Evolutionary conservation across 2,113 vertebrate species (phyloP).

Genomic region (Pygoscelis antarcticus): DNA sequence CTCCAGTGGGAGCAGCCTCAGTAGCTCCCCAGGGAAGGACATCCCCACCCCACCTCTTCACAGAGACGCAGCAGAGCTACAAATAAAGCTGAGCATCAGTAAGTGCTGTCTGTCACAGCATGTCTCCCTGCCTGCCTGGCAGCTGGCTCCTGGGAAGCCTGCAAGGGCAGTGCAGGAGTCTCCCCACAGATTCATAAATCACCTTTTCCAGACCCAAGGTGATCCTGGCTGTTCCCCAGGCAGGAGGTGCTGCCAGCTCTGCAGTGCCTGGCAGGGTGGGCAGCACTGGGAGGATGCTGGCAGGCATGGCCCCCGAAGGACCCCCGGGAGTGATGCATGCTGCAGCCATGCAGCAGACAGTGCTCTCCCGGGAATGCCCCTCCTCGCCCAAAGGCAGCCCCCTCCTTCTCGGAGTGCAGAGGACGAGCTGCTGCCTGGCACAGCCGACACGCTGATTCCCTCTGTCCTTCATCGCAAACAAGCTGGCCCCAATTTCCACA

Average conservation of each 20-base stretch:
- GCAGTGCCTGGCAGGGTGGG: accelerated
- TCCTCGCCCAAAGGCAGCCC: not conserved
- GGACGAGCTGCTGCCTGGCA: not conserved
- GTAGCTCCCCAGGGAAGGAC: not conserved
- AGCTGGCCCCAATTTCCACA: not conserved
- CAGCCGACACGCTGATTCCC: not conserved
- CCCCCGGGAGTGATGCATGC: not conserved
- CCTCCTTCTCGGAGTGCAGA: accelerated
- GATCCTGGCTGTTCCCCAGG: not conserved
- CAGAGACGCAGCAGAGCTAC: not conserved
- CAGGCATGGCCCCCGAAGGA: accelerated
- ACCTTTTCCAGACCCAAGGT: not conserved
- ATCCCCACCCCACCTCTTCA: not conserved
- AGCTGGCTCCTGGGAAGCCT: not conserved
- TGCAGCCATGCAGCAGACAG: not conserved
- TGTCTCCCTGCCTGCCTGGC: not conserved
- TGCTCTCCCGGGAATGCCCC: accelerated
- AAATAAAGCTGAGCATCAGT: not conserved
- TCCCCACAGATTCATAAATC: too few relatives aligned
- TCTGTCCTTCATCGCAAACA: accelerated
- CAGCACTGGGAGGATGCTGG: not conserved
- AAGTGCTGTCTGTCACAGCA: not conserved
- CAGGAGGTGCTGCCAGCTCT: not conserved
- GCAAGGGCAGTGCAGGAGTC: not conserved
- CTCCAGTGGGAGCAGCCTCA: accelerated